These are phyloP conservation scores for Temnothorax unifasciatus DNA, from an alignment of 2,888 invertebrate species.

Conservation along the genomic window DNA sequence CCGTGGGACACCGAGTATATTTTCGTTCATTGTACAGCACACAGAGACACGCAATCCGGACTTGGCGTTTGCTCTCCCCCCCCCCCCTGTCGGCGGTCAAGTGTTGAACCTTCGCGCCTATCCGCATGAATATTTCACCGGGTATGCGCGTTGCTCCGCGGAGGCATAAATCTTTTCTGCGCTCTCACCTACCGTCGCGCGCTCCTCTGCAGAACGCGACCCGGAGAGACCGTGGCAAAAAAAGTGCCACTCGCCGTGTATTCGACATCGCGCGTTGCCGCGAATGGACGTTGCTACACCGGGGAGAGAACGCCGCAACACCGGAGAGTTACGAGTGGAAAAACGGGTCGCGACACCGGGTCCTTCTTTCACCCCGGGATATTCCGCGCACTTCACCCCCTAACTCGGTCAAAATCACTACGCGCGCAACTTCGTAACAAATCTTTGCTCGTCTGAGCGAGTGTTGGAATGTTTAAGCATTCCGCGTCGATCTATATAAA, in stretches of 20 bases:
- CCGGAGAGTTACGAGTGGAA: constrained; percentile 47
- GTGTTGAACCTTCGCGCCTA: constrained; percentile 59
- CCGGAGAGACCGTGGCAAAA: constrained; percentile 49
- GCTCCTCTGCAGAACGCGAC: constrained; percentile 53
- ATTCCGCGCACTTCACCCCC: neutral
- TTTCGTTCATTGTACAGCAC: constrained; percentile 23
- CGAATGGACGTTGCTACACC: constrained; percentile 7
- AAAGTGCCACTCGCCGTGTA: constrained; percentile 36
- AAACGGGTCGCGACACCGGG: neutral
- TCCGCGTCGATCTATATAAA: too few relatives aligned
- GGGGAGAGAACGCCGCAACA: constrained; percentile 15
- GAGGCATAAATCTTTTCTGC: constrained; percentile 47
- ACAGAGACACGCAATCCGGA: constrained; percentile 34
- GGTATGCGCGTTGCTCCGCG: constrained; percentile 11
- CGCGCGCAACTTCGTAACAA: too few relatives aligned
- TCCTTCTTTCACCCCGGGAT: neutral
- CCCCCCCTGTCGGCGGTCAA: constrained; percentile 36
- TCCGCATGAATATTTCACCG: constrained; percentile 59
- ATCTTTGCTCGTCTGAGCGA: too few relatives aligned
- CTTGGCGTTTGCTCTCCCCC: constrained; percentile 20
- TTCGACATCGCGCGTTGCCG: constrained; percentile 36
- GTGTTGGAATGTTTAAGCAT: too few relatives aligned
- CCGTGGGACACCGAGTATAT: constrained; percentile 16
- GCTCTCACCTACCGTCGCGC: constrained; percentile 34
- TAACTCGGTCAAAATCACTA: constrained; percentile 10